phyloP scores from a whole-genome alignment of 2,888 invertebrate genomes.

The Lordiphosa andalusiaca region DNA sequence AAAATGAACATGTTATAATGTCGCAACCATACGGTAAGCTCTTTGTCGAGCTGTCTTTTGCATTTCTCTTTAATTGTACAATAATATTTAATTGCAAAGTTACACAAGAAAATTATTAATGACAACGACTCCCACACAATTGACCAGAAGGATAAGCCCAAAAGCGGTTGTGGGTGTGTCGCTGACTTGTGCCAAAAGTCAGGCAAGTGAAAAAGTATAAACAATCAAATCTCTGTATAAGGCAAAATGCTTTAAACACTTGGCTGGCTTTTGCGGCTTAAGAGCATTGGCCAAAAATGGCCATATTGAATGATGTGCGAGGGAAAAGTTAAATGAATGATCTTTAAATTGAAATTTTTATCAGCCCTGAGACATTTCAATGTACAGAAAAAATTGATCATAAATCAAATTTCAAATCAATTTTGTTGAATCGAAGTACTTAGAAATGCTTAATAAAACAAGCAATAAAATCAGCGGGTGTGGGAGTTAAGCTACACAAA shows the following conservation, averaged over 20 bases:
- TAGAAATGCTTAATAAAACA: no score
- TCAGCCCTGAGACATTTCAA: constrained; percentile 10
- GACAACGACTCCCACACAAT: constrained; percentile 38
- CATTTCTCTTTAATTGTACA: constrained; percentile 62
- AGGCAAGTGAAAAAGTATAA: constrained; percentile 52
- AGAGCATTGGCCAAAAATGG: constrained; percentile 36
- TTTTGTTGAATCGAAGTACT: background rate
- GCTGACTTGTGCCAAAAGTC: constrained; percentile 38
- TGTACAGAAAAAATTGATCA: background rate
- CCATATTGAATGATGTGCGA: constrained; percentile 42
- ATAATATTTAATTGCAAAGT: constrained; percentile 65
- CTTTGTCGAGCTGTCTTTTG: constrained; percentile 49
- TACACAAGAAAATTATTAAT: constrained; percentile 50
- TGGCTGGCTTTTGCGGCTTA: constrained; percentile 26
- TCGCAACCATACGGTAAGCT: constrained; percentile 15
- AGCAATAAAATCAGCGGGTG: background rate
- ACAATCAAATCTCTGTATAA: constrained; percentile 38
- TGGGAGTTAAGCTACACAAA: no score
- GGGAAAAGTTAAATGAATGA: constrained; percentile 17
- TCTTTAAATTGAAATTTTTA: constrained; percentile 13
- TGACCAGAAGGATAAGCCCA: constrained; percentile 40
- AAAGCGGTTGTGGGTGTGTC: constrained; percentile 48
- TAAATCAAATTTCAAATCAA: constrained; percentile 1
- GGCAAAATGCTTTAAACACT: constrained; percentile 34
- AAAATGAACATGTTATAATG: constrained; percentile 36